Percentiles rank a stretch among this genome's conserved stretches.
Evolutionary conservation across 2,888 invertebrate genomes (phyloP).

Genomic region (Plemyria rubiginata): DNA sequence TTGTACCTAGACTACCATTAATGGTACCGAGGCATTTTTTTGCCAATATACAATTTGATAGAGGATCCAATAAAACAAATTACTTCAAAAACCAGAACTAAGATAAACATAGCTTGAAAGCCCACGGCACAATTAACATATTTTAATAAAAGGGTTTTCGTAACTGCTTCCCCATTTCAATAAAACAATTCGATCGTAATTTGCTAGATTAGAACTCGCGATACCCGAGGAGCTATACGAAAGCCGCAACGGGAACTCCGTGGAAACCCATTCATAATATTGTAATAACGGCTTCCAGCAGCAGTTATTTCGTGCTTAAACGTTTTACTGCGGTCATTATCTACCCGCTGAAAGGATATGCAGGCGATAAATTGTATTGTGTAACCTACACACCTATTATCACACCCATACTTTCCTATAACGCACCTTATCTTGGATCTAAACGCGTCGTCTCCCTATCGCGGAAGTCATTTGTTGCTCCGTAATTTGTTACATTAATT

Average conservation of each 20-base stretch:
- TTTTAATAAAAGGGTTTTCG: conserved; percentile 21
- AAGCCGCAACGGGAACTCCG: conserved; percentile 44
- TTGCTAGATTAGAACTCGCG: conserved; percentile 34
- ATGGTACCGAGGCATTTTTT: too few species aligned
- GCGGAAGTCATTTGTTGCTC: conserved; percentile 56
- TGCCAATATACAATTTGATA: too few species aligned
- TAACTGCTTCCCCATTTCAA: conserved; percentile 22
- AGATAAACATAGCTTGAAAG: conserved; percentile 1
- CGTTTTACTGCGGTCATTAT: conserved; percentile 85
- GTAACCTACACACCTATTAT: conserved; percentile 64
- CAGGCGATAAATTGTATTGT: conserved; percentile 80
- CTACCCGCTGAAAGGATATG: conserved; percentile 84
- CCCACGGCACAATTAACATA: conserved; percentile 7
- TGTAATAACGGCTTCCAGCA: conserved; percentile 83
- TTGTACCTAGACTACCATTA: too few species aligned
- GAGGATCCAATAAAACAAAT: neutral
- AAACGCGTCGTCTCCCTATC: conserved; percentile 54
- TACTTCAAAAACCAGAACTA: neutral
- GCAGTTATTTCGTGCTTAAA: conserved; percentile 84
- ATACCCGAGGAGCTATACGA: conserved; percentile 27
- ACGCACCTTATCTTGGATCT: conserved; percentile 62
- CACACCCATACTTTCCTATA: conserved; percentile 24
- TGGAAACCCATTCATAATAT: conserved; percentile 82
- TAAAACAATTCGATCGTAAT: conserved; percentile 34
- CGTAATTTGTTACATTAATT: conserved; percentile 27